These are phyloP conservation scores for Euplagia quadripunctaria DNA, from an alignment of 2,888 invertebrate genomes.

Conservation along the genomic window DNA sequence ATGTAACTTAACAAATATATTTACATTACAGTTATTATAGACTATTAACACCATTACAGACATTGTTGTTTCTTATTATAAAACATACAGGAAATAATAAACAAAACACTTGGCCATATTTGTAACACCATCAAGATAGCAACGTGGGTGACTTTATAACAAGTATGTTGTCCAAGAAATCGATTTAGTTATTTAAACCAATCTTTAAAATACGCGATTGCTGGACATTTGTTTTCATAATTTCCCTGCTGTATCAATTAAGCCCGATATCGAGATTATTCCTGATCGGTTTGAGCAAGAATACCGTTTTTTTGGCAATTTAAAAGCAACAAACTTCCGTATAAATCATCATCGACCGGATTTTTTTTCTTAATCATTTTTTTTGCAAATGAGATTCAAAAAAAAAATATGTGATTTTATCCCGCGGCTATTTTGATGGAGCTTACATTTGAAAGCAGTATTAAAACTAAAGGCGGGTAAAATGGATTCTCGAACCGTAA, in stretches of 20 bases:
- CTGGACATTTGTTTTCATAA: no score
- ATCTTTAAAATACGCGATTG: neutral
- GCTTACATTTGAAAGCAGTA: conserved; percentile 1
- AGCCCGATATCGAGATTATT: no score
- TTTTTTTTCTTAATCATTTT: neutral
- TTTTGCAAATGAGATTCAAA: neutral
- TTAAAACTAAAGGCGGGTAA: conserved; percentile 13
- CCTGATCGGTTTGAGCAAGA: no score
- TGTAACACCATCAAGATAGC: neutral
- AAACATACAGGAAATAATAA: conserved; percentile 8
- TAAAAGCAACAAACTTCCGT: no score
- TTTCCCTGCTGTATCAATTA: no score
- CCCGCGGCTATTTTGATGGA: neutral
- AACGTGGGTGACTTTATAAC: no score
- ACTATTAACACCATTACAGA: conserved; percentile 20
- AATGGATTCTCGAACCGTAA: conserved; percentile 8
- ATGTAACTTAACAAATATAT: conserved; percentile 42
- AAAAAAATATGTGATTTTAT: neutral
- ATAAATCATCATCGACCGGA: no score
- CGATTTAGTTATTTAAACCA: neutral
- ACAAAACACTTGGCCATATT: neutral
- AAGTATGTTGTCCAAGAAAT: no score
- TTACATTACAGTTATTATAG: conserved; percentile 40
- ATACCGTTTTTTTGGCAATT: no score
- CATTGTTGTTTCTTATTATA: conserved; percentile 14